Base-by-base conservation (phyloP, 1,140 invertebrate genomes). In the Acromyrmex charruanus region DNA sequence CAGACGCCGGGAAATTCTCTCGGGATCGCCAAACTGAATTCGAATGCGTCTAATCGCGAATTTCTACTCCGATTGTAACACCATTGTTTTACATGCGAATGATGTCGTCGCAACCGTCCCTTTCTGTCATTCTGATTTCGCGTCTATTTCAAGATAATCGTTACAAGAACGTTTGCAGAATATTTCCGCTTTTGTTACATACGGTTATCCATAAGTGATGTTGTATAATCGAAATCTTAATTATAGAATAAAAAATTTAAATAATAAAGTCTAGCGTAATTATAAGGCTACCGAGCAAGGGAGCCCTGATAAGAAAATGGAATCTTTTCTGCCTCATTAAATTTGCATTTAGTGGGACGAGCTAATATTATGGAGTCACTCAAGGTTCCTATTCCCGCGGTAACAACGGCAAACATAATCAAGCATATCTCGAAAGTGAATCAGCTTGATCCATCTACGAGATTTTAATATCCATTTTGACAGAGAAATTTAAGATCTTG, bases 1-100 rank as follows among this genome's bases (percentile, higher is more conserved):
- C 87, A 81, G 88, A 80, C 61, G 55, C 55, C 25, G 75, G 14
- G 51, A 89, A 79, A 89, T 89, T 88, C 88, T 88, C 88, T n/a
- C 49, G 51, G 88, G 88, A 80, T 25, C 35, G n/a, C 25, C 69
- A 77, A 79, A 68, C 16, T 65, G 81, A 89, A 77, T 71, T 25
- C 68, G 63, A 53, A 63, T 25, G 58, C 9, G 68, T 79, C 44
- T 86, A 68, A 86, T 88, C 87, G 87, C 82, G 87, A 82, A 88
- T 89, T 89, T 89, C 82, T 35, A 59, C 77, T 68, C 5, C 18
- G 12, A 4, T 16, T 21, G 53, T 74, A 74, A 74, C 1, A 28
- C n/a, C 74, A 4, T 79, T 59, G 82, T 77, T 65, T 89, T 77
- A 77, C 65, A 88, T 69, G 87, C 72, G 65, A 66, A 59, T 49